Conservation (phyloP, 64 coral and sea anemone genomes). For the Dendronephthya gigantea region DNA sequence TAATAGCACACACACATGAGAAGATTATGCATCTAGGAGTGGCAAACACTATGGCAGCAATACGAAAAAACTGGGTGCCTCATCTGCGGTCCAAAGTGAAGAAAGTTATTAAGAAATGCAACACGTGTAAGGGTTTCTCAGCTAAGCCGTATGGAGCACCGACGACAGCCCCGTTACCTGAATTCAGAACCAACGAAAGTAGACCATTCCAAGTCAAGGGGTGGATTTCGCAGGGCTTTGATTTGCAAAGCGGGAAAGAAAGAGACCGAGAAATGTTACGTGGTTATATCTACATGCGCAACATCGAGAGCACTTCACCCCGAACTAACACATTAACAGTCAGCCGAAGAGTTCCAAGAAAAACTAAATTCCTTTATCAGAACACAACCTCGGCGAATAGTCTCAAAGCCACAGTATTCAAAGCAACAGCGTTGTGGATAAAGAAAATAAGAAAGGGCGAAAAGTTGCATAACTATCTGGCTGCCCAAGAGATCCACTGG, state of each 20-base stretch:
- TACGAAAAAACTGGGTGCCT: constrained; percentile 43
- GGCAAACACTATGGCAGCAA: constrained; percentile 38
- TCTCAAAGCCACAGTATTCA: constrained; percentile 36
- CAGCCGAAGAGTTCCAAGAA: constrained; percentile 34
- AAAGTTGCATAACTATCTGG: constrained; percentile 28
- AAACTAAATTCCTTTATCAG: constrained; percentile 42
- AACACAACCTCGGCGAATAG: constrained; percentile 26
- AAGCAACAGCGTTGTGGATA: constrained; percentile 36
- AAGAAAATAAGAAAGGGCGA: constrained; percentile 26
- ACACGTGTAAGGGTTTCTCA: constrained; percentile 38
- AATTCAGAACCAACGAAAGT: constrained; percentile 30
- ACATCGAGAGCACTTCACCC: constrained; percentile 42
- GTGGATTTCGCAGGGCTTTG: constrained; percentile 37
- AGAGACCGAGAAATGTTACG: constrained; percentile 7
- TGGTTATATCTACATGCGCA: no score
- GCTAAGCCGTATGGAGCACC: constrained; percentile 22
- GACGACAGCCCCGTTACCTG: constrained; percentile 35
- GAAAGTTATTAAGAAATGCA: constrained; percentile 28
- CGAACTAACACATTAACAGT: constrained; percentile 38
- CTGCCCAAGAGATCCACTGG: constrained; percentile 28
- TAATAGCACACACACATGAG: constrained; percentile 42
- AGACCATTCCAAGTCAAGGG: constrained; percentile 33
- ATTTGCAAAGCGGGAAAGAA: constrained; percentile 28
- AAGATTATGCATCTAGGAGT: constrained; percentile 44
- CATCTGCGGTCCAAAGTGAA: no score